A percentile compares a stretch with the other conserved stretches of the same genome.
phyloP scores from a whole-genome alignment of 2,113 vertebrate species.

The Nothobranchius kuhntae region DNA sequence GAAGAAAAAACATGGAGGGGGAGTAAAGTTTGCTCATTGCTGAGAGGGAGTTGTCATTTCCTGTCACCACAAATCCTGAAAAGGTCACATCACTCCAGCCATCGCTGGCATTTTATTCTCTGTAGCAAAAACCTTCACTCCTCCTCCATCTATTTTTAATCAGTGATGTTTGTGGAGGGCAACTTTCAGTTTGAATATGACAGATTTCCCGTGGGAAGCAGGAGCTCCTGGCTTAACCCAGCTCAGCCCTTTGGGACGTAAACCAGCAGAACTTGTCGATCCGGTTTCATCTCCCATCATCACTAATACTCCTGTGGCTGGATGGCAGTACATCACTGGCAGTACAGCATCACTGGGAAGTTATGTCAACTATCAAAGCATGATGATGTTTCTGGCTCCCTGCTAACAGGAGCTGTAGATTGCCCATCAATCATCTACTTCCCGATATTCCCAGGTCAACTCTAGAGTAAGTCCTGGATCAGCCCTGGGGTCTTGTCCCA shows the following conservation, averaged over 20 bases:
- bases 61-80: slow-evolving; percentile 3
- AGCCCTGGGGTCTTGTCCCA: too few species aligned
- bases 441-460: too few species aligned
- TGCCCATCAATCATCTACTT: too few species aligned
- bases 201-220: neutral
- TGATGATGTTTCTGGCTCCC: too few species aligned
- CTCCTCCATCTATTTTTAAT: neutral
- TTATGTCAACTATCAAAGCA: neutral
- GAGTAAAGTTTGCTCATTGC: neutral
- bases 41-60: neutral
- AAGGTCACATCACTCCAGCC: neutral
- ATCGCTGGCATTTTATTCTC: neutral
- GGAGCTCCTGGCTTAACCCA: neutral
- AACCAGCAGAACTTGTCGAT: neutral
- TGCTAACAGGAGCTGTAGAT: too few species aligned
- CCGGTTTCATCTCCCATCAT: neutral
- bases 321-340: neutral
- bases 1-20: neutral
- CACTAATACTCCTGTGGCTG: neutral
- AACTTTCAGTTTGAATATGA: neutral
- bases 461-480: too few species aligned
- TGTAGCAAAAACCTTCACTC: neutral
- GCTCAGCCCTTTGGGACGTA: neutral
- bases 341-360: neutral
- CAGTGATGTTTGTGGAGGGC: neutral